These are phyloP conservation scores for Eristalinus aeneus DNA, from an alignment of 2,888 invertebrate species.

Conservation along the genomic window DNA sequence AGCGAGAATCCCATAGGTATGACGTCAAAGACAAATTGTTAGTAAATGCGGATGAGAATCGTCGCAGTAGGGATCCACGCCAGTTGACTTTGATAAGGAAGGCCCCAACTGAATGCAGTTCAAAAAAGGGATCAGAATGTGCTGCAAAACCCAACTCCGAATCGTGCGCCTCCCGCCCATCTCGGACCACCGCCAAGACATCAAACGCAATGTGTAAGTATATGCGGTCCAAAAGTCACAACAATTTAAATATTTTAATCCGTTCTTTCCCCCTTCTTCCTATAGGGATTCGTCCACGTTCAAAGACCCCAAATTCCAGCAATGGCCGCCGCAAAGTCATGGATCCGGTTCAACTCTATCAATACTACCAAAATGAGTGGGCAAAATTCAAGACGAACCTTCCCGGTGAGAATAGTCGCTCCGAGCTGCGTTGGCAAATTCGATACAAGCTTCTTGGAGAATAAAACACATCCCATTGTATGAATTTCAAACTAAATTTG, in stretches of 20 bases:
- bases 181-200: conserved; percentile 49
- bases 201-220: conserved; percentile 62
- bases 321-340: conserved; percentile 58
- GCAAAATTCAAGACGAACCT: conserved; percentile 85
- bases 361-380: conserved; percentile 89
- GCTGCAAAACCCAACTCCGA: conserved; percentile 11
- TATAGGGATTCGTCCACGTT: conserved; percentile 72
- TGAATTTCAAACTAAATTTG: conserved; percentile 1
- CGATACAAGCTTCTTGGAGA: conserved; percentile 85
- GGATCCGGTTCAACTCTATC: conserved; percentile 89
- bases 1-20: neutral
- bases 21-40: neutral
- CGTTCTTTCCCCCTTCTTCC: neutral
- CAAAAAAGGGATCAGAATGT: neutral
- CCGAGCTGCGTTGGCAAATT: conserved; percentile 86
- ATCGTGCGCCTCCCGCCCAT: conserved; percentile 36
- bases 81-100: neutral
- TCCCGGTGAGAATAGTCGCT: conserved; percentile 87
- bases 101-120: neutral
- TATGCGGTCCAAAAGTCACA: neutral
- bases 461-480: conserved; percentile 8
- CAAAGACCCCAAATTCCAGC: conserved; percentile 70
- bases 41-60: neutral
- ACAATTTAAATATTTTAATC: neutral
- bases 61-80: neutral